These are phyloP conservation scores for Myiothlypis chrysogaster DNA, from an alignment of 2,797 vertebrate genomes.

Conservation along the genomic window DNA sequence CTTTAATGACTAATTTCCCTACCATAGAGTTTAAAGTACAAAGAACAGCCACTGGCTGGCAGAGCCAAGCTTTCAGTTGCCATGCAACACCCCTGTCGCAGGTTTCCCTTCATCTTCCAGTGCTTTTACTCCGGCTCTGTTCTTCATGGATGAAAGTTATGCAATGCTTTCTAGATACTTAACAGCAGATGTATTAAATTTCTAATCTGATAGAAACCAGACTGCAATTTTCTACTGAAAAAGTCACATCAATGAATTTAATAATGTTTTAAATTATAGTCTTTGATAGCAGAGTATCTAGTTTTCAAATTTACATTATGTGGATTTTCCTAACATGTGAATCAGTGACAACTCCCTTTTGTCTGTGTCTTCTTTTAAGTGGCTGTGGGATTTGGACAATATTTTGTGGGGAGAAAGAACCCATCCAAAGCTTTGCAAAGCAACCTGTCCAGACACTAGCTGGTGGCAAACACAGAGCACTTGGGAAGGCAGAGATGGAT, in stretches of 20 bases:
- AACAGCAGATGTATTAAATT: slow-evolving; percentile 60
- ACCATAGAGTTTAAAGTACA: slow-evolving; percentile 33
- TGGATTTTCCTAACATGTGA: neutral
- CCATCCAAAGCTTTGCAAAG: neutral
- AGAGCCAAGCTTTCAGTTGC: slow-evolving; percentile 70
- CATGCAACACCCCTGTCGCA: slow-evolving; percentile 67
- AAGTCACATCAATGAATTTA: slow-evolving; percentile 28
- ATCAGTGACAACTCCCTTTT: neutral
- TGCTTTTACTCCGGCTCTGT: slow-evolving; percentile 4
- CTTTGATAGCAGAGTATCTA: slow-evolving; percentile 31
- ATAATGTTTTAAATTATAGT: slow-evolving; percentile 42
- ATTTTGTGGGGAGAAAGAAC: neutral
- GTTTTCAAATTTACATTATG: slow-evolving; percentile 49
- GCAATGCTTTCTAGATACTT: slow-evolving; percentile 54
- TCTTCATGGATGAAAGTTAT: slow-evolving; percentile 61
- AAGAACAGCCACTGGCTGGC: slow-evolving; percentile 31
- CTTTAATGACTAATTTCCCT: slow-evolving; percentile 65
- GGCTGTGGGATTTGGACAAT: neutral
- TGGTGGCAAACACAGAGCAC: neutral
- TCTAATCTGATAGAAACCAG: slow-evolving; percentile 63
- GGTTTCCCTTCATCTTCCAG: slow-evolving; percentile 59
- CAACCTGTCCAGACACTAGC: rapidly evolving
- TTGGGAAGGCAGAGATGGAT: neutral
- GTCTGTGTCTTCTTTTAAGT: neutral
- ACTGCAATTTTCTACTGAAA: slow-evolving; percentile 57